Evolutionary conservation across 1,140 invertebrate species (phyloP).

Genomic region (Geopemphigus sp.): DNA sequence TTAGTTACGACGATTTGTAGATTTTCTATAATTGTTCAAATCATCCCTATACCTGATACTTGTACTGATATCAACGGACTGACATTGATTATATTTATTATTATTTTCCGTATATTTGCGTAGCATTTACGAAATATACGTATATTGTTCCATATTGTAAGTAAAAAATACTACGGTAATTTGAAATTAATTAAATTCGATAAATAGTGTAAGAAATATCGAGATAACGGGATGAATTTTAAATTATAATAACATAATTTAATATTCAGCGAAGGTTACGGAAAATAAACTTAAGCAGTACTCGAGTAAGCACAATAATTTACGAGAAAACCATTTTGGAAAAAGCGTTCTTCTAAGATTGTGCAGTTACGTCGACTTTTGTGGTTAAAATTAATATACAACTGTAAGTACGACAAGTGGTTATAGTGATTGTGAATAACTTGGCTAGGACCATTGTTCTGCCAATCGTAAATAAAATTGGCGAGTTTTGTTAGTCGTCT

Average conservation of each 20-base stretch:
- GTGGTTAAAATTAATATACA: not conserved
- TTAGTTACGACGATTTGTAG: no score
- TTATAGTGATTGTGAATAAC: constrained; percentile 12
- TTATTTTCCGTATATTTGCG: no score
- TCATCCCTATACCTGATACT: no score
- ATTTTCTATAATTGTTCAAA: no score
- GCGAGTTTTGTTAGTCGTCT: not conserved
- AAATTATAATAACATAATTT: not conserved
- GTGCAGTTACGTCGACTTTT: not conserved
- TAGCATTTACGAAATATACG: no score
- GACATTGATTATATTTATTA: not conserved
- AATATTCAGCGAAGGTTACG: no score
- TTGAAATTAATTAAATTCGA: no score
- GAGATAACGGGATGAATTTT: no score
- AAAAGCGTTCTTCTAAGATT: not conserved
- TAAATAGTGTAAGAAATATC: no score
- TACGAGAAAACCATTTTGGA: not conserved
- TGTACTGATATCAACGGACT: not conserved
- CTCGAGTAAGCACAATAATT: not conserved
- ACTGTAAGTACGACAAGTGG: not conserved
- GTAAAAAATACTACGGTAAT: no score
- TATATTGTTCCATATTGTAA: no score
- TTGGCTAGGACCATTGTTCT: not conserved
- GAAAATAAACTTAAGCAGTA: no score
- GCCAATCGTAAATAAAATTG: not conserved